phyloP scores from a whole-genome alignment of 1,140 invertebrate species.

The Bacillus rossius region DNA sequence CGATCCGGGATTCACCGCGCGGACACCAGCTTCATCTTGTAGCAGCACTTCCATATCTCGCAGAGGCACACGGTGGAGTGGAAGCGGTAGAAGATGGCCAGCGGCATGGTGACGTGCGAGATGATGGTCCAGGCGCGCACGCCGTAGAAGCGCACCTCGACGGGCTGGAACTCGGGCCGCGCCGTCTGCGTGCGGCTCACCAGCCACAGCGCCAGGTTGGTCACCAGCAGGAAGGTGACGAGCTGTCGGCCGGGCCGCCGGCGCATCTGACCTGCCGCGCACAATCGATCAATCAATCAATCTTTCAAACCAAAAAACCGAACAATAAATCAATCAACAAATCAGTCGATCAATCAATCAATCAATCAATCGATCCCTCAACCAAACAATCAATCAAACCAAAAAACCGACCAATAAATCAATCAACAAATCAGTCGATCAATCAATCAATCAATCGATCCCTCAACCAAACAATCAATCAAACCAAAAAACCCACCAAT shows the following conservation, averaged over 20 bases:
- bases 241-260: slow-evolving; percentile 46
- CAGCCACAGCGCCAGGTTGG: slow-evolving; percentile 50
- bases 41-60: slow-evolving; percentile 59
- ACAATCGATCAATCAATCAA: no score
- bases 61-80: slow-evolving; percentile 58
- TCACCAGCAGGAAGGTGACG: slow-evolving; percentile 48
- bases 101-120: slow-evolving; percentile 61
- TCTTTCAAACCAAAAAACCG: no score
- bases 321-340: no score
- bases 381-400: no score
- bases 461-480: no score
- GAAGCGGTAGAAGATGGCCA: slow-evolving; percentile 69
- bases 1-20: slow-evolving; percentile 68
- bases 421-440: no score
- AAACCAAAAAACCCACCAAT: no score
- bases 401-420: no score
- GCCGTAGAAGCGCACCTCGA: slow-evolving; percentile 58
- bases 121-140: slow-evolving; percentile 70
- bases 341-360: no score
- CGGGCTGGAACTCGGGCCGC: slow-evolving; percentile 55
- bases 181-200: slow-evolving; percentile 57
- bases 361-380: no score
- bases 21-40: slow-evolving; percentile 57
- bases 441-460: no score
- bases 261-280: slow-evolving; percentile 31